Evolutionary conservation across 2,113 vertebrate species (phyloP).

Genomic region (Nothoprocta pentlandii): DNA sequence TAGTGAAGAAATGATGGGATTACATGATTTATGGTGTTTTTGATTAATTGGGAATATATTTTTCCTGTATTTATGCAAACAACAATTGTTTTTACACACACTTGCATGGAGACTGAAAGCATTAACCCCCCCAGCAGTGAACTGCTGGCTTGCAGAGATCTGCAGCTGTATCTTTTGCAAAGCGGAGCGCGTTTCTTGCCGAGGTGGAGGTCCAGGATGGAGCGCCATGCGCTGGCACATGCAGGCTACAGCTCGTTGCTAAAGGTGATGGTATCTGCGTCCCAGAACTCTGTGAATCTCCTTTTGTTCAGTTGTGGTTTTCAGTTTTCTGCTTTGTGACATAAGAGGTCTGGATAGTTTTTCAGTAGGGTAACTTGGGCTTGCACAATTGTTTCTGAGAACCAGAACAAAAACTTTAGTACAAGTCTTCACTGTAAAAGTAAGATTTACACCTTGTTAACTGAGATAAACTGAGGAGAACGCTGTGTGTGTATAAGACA

Average conservation of each 20-base stretch:
- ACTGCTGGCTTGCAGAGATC: not conserved
- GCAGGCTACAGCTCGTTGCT: not conserved
- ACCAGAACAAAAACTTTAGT: not conserved
- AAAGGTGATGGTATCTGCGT: accelerated
- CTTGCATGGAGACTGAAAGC: not conserved
- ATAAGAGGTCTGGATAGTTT: not conserved
- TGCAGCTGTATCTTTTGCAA: not conserved
- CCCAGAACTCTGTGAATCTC: not conserved
- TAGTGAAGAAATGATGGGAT: not conserved
- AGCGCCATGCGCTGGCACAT: not conserved
- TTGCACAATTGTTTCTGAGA: not conserved
- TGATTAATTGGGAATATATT: not conserved
- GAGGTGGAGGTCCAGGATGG: not conserved
- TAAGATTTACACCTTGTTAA: not conserved
- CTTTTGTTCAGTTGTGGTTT: not conserved
- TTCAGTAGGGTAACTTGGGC: not conserved
- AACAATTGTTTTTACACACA: not conserved
- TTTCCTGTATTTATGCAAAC: not conserved
- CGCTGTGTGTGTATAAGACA: not conserved
- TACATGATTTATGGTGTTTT: not conserved
- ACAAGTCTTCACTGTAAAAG: not conserved
- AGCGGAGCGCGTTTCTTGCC: not conserved
- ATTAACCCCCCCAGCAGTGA: not conserved
- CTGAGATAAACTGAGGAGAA: not conserved
- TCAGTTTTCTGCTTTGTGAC: not conserved